Conservation (phyloP, 2,888 invertebrate species). For the Caenorhabditis imperialis region DNA sequence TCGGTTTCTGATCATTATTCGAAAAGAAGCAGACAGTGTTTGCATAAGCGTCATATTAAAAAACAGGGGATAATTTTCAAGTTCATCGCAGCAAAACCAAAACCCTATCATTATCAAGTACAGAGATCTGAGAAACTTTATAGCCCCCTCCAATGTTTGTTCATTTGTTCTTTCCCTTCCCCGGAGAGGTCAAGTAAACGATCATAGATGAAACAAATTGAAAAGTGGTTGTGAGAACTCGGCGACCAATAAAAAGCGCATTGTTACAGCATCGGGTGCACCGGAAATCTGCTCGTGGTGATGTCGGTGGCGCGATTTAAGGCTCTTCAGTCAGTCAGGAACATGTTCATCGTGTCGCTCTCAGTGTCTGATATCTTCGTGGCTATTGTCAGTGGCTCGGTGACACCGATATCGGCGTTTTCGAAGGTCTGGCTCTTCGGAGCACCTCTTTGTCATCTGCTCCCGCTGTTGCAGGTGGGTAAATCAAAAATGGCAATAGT, state of each 20-base stretch:
- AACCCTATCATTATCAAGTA: slow-evolving; percentile 11
- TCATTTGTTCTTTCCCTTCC: slow-evolving; percentile 13
- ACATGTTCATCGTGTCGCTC: slow-evolving; percentile 76
- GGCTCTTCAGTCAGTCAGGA: slow-evolving; percentile 74
- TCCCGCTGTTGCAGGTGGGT: slow-evolving; percentile 88
- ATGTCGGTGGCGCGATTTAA: slow-evolving; percentile 69
- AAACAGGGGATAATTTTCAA: slow-evolving; percentile 1
- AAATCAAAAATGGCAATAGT: not conserved
- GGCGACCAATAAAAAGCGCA: not conserved
- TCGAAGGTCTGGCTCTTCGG: slow-evolving; percentile 94
- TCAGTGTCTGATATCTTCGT: slow-evolving; percentile 88
- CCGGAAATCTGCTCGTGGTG: slow-evolving; percentile 74
- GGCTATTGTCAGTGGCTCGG: slow-evolving; percentile 89
- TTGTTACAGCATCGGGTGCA: slow-evolving; percentile 71
- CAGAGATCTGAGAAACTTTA: slow-evolving; percentile 13
- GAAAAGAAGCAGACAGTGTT: too few relatives aligned
- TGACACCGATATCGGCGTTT: slow-evolving; percentile 95
- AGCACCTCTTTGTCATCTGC: slow-evolving; percentile 89
- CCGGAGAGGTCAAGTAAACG: not conserved
- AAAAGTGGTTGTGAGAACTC: too few relatives aligned
- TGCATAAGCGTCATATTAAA: too few relatives aligned
- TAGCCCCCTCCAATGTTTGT: slow-evolving; percentile 18
- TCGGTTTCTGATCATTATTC: too few relatives aligned
- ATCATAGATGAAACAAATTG: slow-evolving; percentile 30
- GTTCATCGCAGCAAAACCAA: not conserved